phyloP scores from a whole-genome alignment of 2,888 invertebrate species.

The Erebia aethiops region DNA sequence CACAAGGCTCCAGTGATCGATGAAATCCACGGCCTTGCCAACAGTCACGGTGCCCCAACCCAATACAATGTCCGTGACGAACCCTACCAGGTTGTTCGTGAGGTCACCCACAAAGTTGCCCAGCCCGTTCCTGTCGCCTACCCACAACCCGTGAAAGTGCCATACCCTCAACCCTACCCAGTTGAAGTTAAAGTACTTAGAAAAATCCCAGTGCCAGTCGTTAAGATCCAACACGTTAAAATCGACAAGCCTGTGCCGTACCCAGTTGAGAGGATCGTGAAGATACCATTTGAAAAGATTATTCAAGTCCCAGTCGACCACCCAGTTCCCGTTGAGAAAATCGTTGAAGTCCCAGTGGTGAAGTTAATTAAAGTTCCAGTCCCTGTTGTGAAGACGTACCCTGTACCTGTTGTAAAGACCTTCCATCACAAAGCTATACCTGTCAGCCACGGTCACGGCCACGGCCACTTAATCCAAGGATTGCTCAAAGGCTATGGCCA shows the following conservation, averaged over 20 bases:
- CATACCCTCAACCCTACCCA: constrained; percentile 83
- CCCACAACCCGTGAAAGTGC: constrained; percentile 78
- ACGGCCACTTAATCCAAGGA: constrained; percentile 20
- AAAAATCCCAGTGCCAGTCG: constrained; percentile 81
- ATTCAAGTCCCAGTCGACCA: constrained; percentile 81
- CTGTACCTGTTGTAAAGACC: constrained; percentile 73
- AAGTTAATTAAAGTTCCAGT: constrained; percentile 77
- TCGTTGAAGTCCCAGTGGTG: constrained; percentile 80
- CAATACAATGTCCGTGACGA: constrained; percentile 71
- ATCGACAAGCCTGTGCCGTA: constrained; percentile 84
- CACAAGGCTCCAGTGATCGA: constrained; percentile 69
- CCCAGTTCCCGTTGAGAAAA: constrained; percentile 79
- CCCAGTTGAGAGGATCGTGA: constrained; percentile 83
- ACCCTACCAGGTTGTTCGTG: constrained; percentile 68
- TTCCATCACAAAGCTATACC: constrained; percentile 68
- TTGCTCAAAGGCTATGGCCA: constrained; percentile 43
- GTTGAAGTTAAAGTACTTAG: constrained; percentile 81
- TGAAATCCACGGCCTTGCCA: constrained; percentile 71
- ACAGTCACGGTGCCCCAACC: constrained; percentile 68
- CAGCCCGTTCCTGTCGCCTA: constrained; percentile 81
- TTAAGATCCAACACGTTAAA: constrained; percentile 80
- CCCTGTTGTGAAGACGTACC: constrained; percentile 69
- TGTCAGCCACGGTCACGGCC: constrained; percentile 48
- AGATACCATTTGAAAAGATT: constrained; percentile 81
- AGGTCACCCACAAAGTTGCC: constrained; percentile 81